Percentiles rank a stretch among this genome's conserved stretches.
Conservation (phyloP, 2,888 invertebrate species). For the Xanthia icteritia region DNA sequence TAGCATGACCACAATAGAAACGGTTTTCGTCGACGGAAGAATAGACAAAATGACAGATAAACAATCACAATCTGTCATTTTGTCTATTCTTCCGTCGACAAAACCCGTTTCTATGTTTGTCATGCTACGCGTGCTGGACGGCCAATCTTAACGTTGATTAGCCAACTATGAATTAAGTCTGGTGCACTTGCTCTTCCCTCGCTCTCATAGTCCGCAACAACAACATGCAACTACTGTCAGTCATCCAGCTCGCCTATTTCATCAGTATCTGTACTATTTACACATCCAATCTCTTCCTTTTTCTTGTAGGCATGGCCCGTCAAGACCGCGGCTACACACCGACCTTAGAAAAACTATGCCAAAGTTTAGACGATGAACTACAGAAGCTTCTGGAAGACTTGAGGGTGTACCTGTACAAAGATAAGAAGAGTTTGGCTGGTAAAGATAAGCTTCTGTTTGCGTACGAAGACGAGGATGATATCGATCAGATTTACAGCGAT, state of each 20-base stretch:
- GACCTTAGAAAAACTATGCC: constrained; percentile 93
- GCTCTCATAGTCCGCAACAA: no score
- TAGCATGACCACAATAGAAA: no score
- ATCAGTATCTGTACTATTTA: neutral
- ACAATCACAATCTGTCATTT: no score
- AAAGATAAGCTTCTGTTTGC: constrained; percentile 76
- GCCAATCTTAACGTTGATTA: no score
- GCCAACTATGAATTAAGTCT: no score
- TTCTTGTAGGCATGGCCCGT: constrained; percentile 90
- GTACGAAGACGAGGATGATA: constrained; percentile 83
- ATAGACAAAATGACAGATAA: no score
- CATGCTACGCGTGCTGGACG: no score
- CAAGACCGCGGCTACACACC: constrained; percentile 95
- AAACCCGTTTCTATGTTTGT: no score
- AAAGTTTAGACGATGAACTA: constrained; percentile 91
- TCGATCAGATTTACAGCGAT: constrained; percentile 85
- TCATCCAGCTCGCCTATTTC: neutral
- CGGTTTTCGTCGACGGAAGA: no score
- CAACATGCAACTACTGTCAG: neutral
- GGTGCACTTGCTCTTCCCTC: no score
- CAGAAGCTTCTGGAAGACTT: constrained; percentile 92
- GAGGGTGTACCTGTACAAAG: constrained; percentile 92
- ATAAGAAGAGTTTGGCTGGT: constrained; percentile 76
- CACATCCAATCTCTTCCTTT: neutral
- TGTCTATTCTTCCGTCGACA: no score